Evolutionary conservation across 2,113 vertebrate species (phyloP).

Genomic region (Callorhinus ursinus): DNA sequence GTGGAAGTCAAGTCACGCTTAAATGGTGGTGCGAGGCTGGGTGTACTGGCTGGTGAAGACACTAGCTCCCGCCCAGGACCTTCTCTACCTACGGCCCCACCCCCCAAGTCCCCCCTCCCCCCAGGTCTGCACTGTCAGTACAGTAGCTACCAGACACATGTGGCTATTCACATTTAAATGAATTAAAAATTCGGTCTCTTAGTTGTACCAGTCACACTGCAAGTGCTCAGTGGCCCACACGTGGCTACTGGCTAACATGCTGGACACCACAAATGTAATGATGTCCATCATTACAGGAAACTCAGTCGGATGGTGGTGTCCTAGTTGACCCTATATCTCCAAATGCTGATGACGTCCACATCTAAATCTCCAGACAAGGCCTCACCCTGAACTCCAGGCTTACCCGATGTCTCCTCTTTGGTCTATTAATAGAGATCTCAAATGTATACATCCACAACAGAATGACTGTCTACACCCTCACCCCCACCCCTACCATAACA

Average conservation of each 20-base stretch:
- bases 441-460: not conserved
- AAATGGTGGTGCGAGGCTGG: not conserved
- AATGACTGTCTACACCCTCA: not conserved
- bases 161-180: not conserved
- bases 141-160: not conserved
- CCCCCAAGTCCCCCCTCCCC: not conserved
- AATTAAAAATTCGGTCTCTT: not conserved
- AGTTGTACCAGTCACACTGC: not conserved
- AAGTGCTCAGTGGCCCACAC: not conserved
- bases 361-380: not conserved
- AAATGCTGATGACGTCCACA: not conserved
- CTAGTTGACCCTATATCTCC: not conserved
- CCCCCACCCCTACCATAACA: too few relatives aligned
- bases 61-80: not conserved
- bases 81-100: not conserved
- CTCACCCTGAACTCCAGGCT: not conserved
- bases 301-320: not conserved
- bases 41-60: not conserved
- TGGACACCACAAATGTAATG: not conserved
- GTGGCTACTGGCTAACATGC: not conserved
- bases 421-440: not conserved
- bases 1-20: not conserved
- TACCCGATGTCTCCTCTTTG: not conserved
- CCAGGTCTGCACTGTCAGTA: not conserved
- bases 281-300: not conserved